Base-by-base conservation (phyloP, 92 coral and sea anemone species). In the Phymanthus crucifer region DNA sequence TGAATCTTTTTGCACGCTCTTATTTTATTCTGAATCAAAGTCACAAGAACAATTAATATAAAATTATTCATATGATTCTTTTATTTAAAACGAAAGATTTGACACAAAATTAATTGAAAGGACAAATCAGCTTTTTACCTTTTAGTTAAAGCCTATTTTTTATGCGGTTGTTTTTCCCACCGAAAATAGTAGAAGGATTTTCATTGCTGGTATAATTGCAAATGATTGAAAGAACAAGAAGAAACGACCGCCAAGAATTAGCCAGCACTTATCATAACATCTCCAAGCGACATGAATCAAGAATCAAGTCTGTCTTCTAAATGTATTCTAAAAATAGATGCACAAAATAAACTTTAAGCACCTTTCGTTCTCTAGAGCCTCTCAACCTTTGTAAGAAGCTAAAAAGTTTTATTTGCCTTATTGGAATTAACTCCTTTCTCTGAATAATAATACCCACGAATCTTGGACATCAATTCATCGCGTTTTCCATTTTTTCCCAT, bases 301-400 rank as follows among this genome's bases (percentile, higher is more conserved):
- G 34, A n/a, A 61, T 61, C 68, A 61, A 29, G 34, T 2, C 68
- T 61, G 34, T 61, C 68, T 61, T 61, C 18, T 3, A 61, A 24
- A 61, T 61, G 68, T 61, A 61, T 61, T 61, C 68, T 61, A 61
- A 61, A 61, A 61, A 61, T 61, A 61, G 68, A 29, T 21, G 7
- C 26, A 54, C 23, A 23, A 61, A 61, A 27, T 61, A 24, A 61
- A 61, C 68, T 11, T 27, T 27, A 34, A 61, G 29, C 68, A 29
- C 68, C 68, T 61, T 61, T 27, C 68, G 68, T 61, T 17, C 4
- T 61, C 17, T 29, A 27, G 17, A 2, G 32, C 26, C 16, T 61
- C 68, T 61, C 68, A 33, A 27, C 16, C 27, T 12, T 26, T 29
- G 11, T 24, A 61, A 61, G 68, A 61, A 61, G 29, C 33, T 61